A percentile compares a stretch with the other conserved stretches of the same genome.
These are phyloP conservation scores for Aphelocoma coerulescens DNA, from an alignment of 2,113 vertebrate species.

Conservation along the genomic window DNA sequence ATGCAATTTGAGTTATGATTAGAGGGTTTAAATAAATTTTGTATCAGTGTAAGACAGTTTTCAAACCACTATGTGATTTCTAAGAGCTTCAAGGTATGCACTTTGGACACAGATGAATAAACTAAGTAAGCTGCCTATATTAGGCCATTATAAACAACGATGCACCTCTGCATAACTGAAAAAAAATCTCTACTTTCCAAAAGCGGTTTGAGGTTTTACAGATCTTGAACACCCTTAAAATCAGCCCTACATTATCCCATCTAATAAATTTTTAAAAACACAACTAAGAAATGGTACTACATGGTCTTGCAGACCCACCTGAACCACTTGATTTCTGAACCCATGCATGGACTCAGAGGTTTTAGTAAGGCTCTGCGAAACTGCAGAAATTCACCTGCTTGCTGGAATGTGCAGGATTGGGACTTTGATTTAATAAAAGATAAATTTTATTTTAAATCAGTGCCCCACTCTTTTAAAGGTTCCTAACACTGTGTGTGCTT, in stretches of 20 bases:
- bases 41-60: slow-evolving; percentile 6
- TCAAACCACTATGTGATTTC: background rate
- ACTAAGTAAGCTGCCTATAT: background rate
- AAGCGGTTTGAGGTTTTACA: background rate
- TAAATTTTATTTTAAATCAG: background rate
- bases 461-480: background rate
- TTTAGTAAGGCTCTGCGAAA: background rate
- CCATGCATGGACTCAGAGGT: background rate
- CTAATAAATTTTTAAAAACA: background rate
- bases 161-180: background rate
- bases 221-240: background rate
- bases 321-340: background rate
- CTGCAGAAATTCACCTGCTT: background rate
- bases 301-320: background rate
- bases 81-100: background rate
- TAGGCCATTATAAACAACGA: background rate
- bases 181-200: background rate
- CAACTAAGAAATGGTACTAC: background rate
- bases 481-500: background rate
- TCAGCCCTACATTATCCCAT: background rate
- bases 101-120: slow-evolving; percentile 8
- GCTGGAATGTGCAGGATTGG: background rate
- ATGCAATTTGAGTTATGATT: slow-evolving; percentile 25
- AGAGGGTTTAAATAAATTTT: slow-evolving; percentile 28
- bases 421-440: background rate